Evolutionary conservation across 2,888 invertebrate species (phyloP).

Genomic region (Homarus gammarus): DNA sequence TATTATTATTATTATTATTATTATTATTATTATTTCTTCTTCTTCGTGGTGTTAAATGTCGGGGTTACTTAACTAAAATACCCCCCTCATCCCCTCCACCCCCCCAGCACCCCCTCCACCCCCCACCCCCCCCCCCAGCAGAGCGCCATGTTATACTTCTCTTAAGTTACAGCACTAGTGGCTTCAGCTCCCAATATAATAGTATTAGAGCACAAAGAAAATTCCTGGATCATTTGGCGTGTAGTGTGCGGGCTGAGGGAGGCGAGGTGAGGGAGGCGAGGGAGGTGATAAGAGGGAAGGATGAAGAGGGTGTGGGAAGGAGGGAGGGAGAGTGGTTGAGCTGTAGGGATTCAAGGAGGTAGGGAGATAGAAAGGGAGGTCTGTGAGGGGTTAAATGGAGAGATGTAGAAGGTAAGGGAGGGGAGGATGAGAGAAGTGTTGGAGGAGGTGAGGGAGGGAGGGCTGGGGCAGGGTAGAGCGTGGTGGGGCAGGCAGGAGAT

Average conservation of each 20-base stretch:
- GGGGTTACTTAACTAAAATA: no score
- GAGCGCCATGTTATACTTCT: no score
- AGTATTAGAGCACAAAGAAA: constrained; percentile 50
- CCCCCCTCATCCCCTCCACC: constrained; percentile 9
- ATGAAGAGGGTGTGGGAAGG: neutral
- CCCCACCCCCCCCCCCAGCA: no score
- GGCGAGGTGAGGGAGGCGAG: neutral
- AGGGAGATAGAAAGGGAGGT: neutral
- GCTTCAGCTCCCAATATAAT: neutral
- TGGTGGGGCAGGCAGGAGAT: constrained; percentile 6
- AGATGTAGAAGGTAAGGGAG: constrained; percentile 20
- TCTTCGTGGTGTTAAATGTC: no score
- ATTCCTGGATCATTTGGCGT: constrained; percentile 51
- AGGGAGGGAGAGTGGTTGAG: neutral
- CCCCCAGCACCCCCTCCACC: constrained; percentile 9
- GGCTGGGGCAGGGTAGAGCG: constrained; percentile 21
- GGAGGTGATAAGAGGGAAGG: neutral
- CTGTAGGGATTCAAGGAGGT: neutral
- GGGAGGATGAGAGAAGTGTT: neutral
- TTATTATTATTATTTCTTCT: no score
- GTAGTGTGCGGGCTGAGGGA: neutral
- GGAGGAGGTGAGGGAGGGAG: constrained; percentile 19
- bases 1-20: no score
- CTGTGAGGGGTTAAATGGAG: neutral
- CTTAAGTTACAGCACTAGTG: no score